phyloP scores from a whole-genome alignment of 2,888 invertebrate genomes.

The Caenorhabditis doughertyi region DNA sequence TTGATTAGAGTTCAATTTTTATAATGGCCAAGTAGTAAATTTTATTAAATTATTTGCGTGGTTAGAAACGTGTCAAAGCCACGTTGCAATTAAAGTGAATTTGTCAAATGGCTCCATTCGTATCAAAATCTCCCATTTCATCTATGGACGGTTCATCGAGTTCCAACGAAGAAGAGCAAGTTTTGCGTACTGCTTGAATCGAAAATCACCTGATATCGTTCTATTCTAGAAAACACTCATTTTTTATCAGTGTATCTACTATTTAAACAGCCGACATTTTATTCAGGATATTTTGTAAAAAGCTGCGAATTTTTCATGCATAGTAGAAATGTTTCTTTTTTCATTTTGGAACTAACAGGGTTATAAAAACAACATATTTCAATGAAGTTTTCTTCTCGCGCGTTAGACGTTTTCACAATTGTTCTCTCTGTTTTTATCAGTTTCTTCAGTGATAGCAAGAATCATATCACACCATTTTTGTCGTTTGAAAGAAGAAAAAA shows the following conservation, averaged over 20 bases:
- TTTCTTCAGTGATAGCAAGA: slow-evolving; percentile 21
- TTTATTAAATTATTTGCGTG: background rate
- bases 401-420: background rate
- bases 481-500: background rate
- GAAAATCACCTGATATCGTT: slow-evolving; percentile 29
- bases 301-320: too few relatives aligned
- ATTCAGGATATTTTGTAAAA: too few relatives aligned
- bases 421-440: slow-evolving; percentile 44
- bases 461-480: slow-evolving; percentile 57
- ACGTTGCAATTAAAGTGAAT: background rate
- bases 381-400: slow-evolving; percentile 4
- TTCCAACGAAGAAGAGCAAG: slow-evolving; percentile 48
- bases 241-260: slow-evolving; percentile 9
- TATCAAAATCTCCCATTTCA: slow-evolving; percentile 12
- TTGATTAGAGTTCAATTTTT: background rate
- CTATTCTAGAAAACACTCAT: slow-evolving; percentile 45
- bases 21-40: background rate
- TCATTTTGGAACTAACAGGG: too few relatives aligned
- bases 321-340: too few relatives aligned
- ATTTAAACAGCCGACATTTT: background rate
- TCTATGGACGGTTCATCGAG: slow-evolving; percentile 11
- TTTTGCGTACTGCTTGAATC: slow-evolving; percentile 16
- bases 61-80: background rate
- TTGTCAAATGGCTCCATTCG: slow-evolving; percentile 22
- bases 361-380: too few relatives aligned